Evolutionary conservation across 2,113 vertebrate genomes (phyloP).

Genomic region (Macaca nemestrina): DNA sequence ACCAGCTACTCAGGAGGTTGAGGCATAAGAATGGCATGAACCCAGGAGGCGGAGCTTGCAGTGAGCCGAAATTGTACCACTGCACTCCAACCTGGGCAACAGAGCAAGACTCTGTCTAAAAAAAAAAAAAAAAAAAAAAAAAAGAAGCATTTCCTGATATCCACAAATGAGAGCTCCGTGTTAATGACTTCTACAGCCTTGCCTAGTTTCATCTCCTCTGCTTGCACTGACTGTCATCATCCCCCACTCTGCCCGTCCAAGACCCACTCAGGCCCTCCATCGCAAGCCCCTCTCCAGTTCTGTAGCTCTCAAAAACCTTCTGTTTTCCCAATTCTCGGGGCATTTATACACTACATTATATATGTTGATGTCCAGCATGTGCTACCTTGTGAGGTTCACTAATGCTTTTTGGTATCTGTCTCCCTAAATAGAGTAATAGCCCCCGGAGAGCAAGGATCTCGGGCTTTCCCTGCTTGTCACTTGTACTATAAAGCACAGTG

Average conservation of each 20-base stretch:
- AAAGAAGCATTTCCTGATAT: neutral
- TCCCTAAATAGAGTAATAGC: neutral
- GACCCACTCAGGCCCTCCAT: neutral
- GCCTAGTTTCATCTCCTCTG: neutral
- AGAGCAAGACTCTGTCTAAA: too few species aligned
- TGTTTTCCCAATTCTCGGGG: neutral
- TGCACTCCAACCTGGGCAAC: too few species aligned
- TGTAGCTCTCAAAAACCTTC: neutral
- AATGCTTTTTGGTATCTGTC: neutral
- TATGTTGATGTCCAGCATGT: neutral
- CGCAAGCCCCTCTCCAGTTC: neutral
- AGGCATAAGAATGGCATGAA: too few species aligned
- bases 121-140: neutral
- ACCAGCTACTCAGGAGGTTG: too few species aligned
- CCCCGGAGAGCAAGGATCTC: neutral
- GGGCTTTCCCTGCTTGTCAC: neutral
- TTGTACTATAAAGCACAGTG: fast-evolving
- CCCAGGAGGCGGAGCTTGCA: too few species aligned
- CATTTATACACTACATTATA: neutral
- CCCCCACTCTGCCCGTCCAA: neutral
- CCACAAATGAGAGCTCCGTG: too few species aligned
- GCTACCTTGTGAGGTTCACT: neutral
- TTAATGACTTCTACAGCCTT: neutral
- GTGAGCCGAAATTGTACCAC: too few species aligned
- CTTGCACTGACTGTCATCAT: neutral